Conservation (phyloP, 53 echinoderm and acorn worm species). For the Crossaster papposus region DNA sequence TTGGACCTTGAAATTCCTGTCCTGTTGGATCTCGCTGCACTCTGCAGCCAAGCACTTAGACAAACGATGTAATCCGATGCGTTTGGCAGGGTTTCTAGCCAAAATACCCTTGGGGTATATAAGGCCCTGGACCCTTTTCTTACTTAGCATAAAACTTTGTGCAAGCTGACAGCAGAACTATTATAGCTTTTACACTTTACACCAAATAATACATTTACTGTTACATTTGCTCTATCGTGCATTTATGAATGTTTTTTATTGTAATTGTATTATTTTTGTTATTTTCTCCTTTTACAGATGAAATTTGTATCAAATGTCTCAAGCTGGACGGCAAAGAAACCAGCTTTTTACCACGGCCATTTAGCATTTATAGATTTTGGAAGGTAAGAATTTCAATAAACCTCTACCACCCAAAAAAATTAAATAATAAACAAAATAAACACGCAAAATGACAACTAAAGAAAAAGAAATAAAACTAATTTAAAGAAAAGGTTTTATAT, state of each 20-base stretch:
- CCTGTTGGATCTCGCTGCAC: too few species aligned
- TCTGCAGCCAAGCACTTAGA: too few species aligned
- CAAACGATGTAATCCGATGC: too few species aligned
- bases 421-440: not conserved
- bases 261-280: not conserved
- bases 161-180: too few species aligned
- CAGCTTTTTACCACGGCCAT: constrained; percentile 96
- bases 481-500: not conserved
- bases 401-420: not conserved
- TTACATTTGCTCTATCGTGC: not conserved
- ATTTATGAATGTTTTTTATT: not conserved
- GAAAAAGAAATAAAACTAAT: not conserved
- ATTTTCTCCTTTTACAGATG: constrained; percentile 71
- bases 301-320: constrained; percentile 86
- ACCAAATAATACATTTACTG: too few species aligned
- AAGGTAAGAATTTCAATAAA: constrained; percentile 71
- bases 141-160: too few species aligned
- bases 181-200: not conserved
- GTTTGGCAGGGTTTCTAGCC: too few species aligned
- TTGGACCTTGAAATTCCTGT: too few species aligned
- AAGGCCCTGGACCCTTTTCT: too few species aligned
- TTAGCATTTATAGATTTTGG: constrained; percentile 96
- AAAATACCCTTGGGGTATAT: too few species aligned
- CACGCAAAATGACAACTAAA: not conserved
- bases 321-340: constrained; percentile 85